Percentiles rank a stretch among this genome's conserved stretches.
Conservation (phyloP, 2,888 invertebrate genomes). For the Drosophila peninsularis region DNA sequence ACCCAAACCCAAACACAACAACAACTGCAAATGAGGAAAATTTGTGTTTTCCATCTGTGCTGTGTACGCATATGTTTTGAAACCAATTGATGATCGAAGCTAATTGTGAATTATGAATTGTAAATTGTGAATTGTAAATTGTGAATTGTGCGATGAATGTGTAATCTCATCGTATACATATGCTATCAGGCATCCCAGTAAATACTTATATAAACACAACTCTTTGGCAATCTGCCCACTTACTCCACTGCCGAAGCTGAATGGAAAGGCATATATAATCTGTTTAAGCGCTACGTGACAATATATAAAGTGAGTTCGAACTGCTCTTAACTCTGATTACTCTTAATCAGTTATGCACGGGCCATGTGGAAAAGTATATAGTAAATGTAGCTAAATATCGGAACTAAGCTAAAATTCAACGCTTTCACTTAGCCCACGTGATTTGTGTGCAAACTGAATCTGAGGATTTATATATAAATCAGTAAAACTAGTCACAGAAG, state of each 20-base stretch:
- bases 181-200: slow-evolving; percentile 45
- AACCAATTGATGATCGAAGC: slow-evolving; percentile 9
- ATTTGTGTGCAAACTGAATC: slow-evolving; percentile 12
- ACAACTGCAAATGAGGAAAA: slow-evolving; percentile 22
- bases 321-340: slow-evolving; percentile 38
- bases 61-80: slow-evolving; percentile 18
- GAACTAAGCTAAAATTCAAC: slow-evolving; percentile 13
- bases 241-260: slow-evolving; percentile 27
- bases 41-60: slow-evolving; percentile 26
- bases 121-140: slow-evolving; percentile 26
- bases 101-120: slow-evolving; percentile 25
- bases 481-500: neutral
- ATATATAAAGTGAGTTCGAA: slow-evolving; percentile 58
- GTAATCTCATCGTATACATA: slow-evolving; percentile 25
- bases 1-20: slow-evolving; percentile 7
- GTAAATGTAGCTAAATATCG: slow-evolving; percentile 1
- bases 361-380: slow-evolving; percentile 6
- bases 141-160: slow-evolving; percentile 20
- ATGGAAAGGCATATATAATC: slow-evolving; percentile 65
- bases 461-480: neutral
- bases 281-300: slow-evolving; percentile 60
- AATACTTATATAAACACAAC: slow-evolving; percentile 36
- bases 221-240: slow-evolving; percentile 39
- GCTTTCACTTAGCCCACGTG: slow-evolving; percentile 40
- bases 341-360: slow-evolving; percentile 35